A percentile compares a stretch with the other conserved stretches of the same genome.
phyloP scores from a whole-genome alignment of 2,113 vertebrate genomes.

The Entomyzon cyanotis region DNA sequence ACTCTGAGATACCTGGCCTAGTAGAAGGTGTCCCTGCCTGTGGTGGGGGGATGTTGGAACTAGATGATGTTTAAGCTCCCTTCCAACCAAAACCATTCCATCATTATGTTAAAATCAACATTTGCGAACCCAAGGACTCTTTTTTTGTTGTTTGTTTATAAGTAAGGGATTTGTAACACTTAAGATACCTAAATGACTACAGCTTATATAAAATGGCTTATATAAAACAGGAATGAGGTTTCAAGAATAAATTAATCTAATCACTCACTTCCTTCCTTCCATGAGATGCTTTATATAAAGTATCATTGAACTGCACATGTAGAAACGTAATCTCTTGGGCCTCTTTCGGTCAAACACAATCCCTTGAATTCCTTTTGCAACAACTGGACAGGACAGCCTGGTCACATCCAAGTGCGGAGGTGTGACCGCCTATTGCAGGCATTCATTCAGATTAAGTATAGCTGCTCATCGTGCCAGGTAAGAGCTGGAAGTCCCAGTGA shows the following conservation, averaged over 20 bases:
- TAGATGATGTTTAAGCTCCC: background rate
- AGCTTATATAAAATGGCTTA: background rate
- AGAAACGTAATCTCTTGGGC: background rate
- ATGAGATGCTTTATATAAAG: background rate
- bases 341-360: background rate
- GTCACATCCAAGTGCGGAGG: background rate
- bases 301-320: background rate
- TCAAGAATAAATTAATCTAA: background rate
- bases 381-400: background rate
- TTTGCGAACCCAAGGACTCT: background rate
- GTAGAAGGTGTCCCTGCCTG: background rate
- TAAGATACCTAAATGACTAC: background rate
- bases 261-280: background rate
- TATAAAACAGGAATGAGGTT: background rate
- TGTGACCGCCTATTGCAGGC: background rate
- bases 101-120: background rate
- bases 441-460: background rate
- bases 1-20: background rate
- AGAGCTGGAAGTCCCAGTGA: background rate
- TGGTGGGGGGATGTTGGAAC: background rate
- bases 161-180: background rate
- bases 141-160: background rate
- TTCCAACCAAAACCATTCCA: background rate
- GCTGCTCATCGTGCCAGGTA: background rate
- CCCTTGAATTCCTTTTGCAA: background rate